These are phyloP conservation scores for Tricholaema leucomelas DNA, from an alignment of 2,113 vertebrate genomes.

Conservation along the genomic window DNA sequence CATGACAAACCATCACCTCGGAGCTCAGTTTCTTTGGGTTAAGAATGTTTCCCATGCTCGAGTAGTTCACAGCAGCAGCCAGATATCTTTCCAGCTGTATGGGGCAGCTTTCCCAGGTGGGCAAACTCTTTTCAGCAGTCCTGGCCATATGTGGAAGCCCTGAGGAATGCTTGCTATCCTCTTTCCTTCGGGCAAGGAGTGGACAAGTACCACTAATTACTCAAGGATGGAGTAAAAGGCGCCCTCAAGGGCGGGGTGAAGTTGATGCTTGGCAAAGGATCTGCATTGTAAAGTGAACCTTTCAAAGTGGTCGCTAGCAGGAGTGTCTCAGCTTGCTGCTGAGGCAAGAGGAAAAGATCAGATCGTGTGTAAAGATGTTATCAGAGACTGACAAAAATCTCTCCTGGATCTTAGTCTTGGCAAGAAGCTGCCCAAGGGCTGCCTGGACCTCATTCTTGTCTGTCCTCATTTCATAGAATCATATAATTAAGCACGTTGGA, in stretches of 20 bases:
- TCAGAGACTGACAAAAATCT: background rate
- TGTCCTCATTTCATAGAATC: too few relatives aligned
- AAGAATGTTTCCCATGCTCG: background rate
- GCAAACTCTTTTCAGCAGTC: background rate
- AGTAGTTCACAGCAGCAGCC: background rate
- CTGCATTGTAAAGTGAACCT: background rate
- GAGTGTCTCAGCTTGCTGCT: background rate
- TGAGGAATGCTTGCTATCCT: background rate
- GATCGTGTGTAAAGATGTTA: background rate
- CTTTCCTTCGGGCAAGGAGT: background rate
- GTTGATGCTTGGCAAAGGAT: background rate
- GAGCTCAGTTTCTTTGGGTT: background rate
- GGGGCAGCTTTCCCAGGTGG: background rate
- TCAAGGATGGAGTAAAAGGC: background rate
- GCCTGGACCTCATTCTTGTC: background rate
- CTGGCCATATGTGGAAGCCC: background rate
- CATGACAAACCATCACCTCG: background rate
- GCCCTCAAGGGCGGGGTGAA: background rate
- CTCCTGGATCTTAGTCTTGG: background rate
- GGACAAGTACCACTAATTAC: background rate
- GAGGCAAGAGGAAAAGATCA: background rate
- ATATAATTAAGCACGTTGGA: too few relatives aligned
- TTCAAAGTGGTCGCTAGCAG: background rate
- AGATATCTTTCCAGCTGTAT: background rate
- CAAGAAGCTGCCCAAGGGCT: background rate